Base-by-base conservation (phyloP, 1,140 invertebrate species). In the Tetragonula clypearis region DNA sequence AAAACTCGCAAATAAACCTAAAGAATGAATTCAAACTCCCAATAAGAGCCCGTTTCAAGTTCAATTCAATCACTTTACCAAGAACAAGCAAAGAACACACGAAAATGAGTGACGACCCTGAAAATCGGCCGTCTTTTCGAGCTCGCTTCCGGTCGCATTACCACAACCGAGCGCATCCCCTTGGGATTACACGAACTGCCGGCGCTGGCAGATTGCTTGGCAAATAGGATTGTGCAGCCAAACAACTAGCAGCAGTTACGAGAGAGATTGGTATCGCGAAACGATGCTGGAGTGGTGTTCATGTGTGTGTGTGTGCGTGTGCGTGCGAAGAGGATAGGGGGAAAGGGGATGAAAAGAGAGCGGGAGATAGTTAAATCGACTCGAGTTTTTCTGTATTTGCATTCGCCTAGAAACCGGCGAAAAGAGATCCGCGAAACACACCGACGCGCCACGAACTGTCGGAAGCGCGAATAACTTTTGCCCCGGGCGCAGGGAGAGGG, bases 201-300 rank as follows among this genome's bases (percentile, higher is more conserved):
- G 80, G 73, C 77, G 84, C 82, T 90, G 84, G 81, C 86, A 90
- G 90, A 91, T 91, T 92, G 91, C 86, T 90, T 87, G 87, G 87
- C 91, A 92, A 92, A 92, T 92, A 90, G 91, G 90, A 92, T 92
- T 86, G 90, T 80, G 87, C 90, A 86, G 86, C 89, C 90, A 89
- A 91, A 91, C 90, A 92, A 91, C 86, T 91, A 86, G 82, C 82
- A 73, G 72, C 75, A 84, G 88, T 85, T 88, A 90, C 89, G 79
- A 69, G 82, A 26, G 78, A 86, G 83, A 85, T 88, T 79, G 82
- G 86, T 86, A 84, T 90, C 88, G 85, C 82, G 79, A 79, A 86
- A 89, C 88, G 82, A 89, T 89, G 74, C 76, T 74, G 60, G 58
- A n/a, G 81, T 74, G 35, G 41, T 49, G 41, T 49, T 6, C 8